Percentiles rank a stretch among this genome's conserved stretches.
Conservation (phyloP, 2,888 invertebrate species). For the Sinopyrophorus schimmeli region DNA sequence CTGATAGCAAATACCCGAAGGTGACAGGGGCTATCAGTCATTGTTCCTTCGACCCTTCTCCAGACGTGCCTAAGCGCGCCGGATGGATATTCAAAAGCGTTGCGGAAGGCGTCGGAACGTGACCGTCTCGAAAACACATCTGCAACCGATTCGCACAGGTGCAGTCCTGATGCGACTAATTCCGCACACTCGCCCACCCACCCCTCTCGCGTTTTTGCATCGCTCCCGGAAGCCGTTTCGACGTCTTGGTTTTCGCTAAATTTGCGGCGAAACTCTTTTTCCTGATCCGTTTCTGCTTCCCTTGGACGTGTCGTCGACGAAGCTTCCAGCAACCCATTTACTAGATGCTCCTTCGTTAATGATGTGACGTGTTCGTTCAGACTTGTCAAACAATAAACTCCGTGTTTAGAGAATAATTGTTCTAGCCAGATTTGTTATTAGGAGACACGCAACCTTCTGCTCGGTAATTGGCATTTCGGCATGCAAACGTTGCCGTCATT, state of each 20-base stretch:
- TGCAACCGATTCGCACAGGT: slow-evolving; percentile 38
- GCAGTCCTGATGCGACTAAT: slow-evolving; percentile 29
- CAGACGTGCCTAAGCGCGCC: slow-evolving; percentile 17
- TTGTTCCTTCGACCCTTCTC: slow-evolving; percentile 37
- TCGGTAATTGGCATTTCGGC: slow-evolving; percentile 47
- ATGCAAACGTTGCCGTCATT: slow-evolving; percentile 49
- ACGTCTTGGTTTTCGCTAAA: no score
- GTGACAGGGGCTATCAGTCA: slow-evolving; percentile 43
- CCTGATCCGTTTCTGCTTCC: slow-evolving; percentile 14
- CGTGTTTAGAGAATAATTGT: slow-evolving; percentile 47
- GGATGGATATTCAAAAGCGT: slow-evolving; percentile 19
- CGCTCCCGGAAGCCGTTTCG: no score
- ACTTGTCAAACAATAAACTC: slow-evolving; percentile 49
- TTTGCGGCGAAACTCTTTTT: no score
- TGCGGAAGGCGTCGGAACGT: slow-evolving; percentile 21
- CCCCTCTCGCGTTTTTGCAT: no score
- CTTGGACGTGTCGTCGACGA: slow-evolving; percentile 20
- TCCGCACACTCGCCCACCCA: slow-evolving; percentile 27
- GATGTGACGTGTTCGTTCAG: slow-evolving; percentile 44
- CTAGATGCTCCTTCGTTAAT: slow-evolving; percentile 36
- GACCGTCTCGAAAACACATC: slow-evolving; percentile 32
- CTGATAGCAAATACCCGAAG: slow-evolving; percentile 45
- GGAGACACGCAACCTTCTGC: slow-evolving; percentile 47
- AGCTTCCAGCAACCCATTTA: slow-evolving; percentile 22
- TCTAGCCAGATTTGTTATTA: slow-evolving; percentile 50